Evolutionary conservation across 2,888 invertebrate species (phyloP).

Genomic region (Drosophila gaucha): DNA sequence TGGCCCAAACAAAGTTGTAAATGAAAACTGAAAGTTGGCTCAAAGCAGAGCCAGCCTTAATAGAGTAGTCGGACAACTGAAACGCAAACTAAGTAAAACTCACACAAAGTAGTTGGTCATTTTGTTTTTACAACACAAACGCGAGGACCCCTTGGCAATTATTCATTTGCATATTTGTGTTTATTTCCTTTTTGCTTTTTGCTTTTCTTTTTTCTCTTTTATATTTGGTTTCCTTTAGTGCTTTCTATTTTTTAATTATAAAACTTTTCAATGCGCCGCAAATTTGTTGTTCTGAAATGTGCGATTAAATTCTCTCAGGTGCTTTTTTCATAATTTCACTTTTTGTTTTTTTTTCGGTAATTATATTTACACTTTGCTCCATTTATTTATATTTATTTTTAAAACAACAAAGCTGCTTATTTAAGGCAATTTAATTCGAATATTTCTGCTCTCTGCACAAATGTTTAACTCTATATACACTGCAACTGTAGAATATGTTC

Average conservation of each 20-base stretch:
- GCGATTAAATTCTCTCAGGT: constrained; percentile 12
- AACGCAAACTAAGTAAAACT: constrained; percentile 10
- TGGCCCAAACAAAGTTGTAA: constrained; percentile 6
- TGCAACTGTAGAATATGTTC: too few relatives aligned
- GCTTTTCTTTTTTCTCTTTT: not conserved
- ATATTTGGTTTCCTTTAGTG: not conserved
- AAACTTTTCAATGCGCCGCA: constrained; percentile 19
- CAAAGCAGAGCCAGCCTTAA: not conserved
- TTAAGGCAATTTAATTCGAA: not conserved
- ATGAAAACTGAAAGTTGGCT: constrained; percentile 16
- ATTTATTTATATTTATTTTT: constrained; percentile 22
- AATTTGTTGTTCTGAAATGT: constrained; percentile 9
- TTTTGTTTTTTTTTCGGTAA: constrained; percentile 9
- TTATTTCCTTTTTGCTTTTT: not conserved
- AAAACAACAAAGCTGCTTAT: not conserved
- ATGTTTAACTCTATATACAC: too few relatives aligned
- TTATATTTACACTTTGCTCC: constrained; percentile 23
- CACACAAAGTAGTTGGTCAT: constrained; percentile 18
- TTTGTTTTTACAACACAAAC: constrained; percentile 10
- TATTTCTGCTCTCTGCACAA: too few relatives aligned
- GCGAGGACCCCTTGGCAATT: constrained; percentile 9
- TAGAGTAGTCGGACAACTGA: not conserved
- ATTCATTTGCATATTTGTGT: constrained; percentile 38
- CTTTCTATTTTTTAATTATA: constrained; percentile 31
- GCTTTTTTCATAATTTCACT: not conserved